Evolutionary conservation across 1,140 invertebrate genomes (phyloP).

Genomic region (Neodiprion fabricii): DNA sequence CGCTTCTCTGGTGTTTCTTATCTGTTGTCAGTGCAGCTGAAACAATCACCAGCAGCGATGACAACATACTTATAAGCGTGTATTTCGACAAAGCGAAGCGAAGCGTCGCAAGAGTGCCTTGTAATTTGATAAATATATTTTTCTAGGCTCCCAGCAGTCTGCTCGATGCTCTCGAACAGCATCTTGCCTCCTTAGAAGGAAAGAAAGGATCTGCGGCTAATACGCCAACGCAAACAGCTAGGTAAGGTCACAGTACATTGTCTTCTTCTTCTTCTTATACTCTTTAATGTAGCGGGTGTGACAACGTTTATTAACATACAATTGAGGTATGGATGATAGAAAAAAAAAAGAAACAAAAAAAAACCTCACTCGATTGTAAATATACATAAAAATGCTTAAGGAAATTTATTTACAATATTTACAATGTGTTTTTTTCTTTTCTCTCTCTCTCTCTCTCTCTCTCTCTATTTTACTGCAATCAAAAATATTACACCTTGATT

Average conservation of each 20-base stretch:
- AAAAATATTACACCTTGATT: no score
- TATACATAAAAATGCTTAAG: no score
- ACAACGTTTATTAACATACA: slow-evolving; percentile 3
- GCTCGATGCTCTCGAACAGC: slow-evolving; percentile 96
- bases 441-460: no score
- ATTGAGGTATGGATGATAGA: slow-evolving; percentile 1
- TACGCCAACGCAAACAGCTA: slow-evolving; percentile 83
- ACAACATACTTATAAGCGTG: no score
- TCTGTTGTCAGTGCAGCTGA: background rate
- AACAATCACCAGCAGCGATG: no score
- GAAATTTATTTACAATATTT: no score
- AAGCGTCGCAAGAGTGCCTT: no score
- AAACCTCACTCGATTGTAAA: background rate
- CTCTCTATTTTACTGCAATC: no score
- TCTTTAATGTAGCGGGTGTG: slow-evolving; percentile 14
- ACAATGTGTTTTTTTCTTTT: no score
- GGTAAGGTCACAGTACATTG: slow-evolving; percentile 62
- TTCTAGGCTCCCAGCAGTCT: slow-evolving; percentile 93
- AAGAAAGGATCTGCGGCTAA: slow-evolving; percentile 86
- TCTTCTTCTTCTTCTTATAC: slow-evolving; percentile 38
- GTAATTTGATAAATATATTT: background rate
- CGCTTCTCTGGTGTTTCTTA: background rate
- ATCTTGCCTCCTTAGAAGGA: slow-evolving; percentile 91
- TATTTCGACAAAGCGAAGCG: no score
- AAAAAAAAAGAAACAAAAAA: slow-evolving; percentile 5